Conservation (phyloP, 2,888 invertebrate genomes). For the Aporophyla lueneburgensis region DNA sequence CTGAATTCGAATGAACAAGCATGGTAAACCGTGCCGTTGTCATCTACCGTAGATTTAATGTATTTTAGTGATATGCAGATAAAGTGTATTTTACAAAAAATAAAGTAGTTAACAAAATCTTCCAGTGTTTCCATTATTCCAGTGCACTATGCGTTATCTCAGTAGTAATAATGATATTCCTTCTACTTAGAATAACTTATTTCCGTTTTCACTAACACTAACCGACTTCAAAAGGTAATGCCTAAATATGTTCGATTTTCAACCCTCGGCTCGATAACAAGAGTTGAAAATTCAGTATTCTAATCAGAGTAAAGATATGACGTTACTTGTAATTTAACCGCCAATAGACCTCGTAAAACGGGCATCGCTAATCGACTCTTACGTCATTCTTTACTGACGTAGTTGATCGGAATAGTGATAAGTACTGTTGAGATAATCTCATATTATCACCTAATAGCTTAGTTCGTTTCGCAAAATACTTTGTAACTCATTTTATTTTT, state of each 20-base stretch:
- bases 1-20: background rate
- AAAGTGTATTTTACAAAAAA: background rate
- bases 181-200: background rate
- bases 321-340: background rate
- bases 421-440: background rate
- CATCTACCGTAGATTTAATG: background rate
- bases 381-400: conserved; percentile 27
- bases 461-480: background rate
- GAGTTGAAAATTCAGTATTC: background rate
- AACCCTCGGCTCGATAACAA: background rate
- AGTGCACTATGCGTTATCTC: background rate
- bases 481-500: background rate
- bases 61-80: background rate
- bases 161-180: background rate
- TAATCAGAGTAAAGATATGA: background rate
- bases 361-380: background rate
- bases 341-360: background rate
- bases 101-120: conserved; percentile 15
- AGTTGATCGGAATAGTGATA: conserved; percentile 31
- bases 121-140: conserved; percentile 12
- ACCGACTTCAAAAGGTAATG: no score
- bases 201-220: background rate
- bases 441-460: conserved; percentile 22
- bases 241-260: background rate
- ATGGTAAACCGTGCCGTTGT: background rate